Evolutionary conservation across 2,113 vertebrate genomes (phyloP), one percentile per base, ranked within the genome.

Genomic region (Panthera uncia): DNA sequence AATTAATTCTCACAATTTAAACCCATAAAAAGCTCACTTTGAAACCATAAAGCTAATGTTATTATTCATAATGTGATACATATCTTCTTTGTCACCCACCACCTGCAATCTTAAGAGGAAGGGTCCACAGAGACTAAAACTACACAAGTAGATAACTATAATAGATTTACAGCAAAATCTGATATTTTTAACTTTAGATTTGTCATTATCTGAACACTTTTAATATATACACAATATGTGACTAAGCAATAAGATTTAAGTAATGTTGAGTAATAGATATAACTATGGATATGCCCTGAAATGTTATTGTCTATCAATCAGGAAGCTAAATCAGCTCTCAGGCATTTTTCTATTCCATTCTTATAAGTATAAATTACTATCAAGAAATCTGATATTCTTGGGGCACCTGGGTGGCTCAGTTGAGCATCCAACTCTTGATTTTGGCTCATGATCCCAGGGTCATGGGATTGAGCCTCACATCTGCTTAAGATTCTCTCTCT

Each of bases 1-100:
- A 93, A 93, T 63, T 74, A 68, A 93, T 81, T 69, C 36, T 65
- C 27, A 89, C 11, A 97, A 48, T 89, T 61, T 92, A 94, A 94
- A 80, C 25, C 33, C 33, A 48, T 69, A 18, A 41, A 41, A 94
- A 74, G 3, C 33, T 71, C 11, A 85, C 81, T 97, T 95, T 85
- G 14, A 93, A 96, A 94, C 7, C 13, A 68, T 79, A 76, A 89
- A 85, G 81, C 13, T 74, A 33, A 85, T 89, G 1, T 66, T 79
- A 31, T 92, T 29, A 45, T 74, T 80, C 52, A 23, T 81, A 81
- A 41, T 74, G n/a, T 66, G 7, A 61, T 68, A 27, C 7, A 3
- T 61, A 41, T 50, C n/a, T 66, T 89, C 31, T 87, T 95, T 68
- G 33, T 93, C 65, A 93, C 4, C 5, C 52, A 93, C 55, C 25